These are phyloP conservation scores for Centropyge bicolor DNA, from an alignment of 2,797 vertebrate species.

Conservation along the genomic window DNA sequence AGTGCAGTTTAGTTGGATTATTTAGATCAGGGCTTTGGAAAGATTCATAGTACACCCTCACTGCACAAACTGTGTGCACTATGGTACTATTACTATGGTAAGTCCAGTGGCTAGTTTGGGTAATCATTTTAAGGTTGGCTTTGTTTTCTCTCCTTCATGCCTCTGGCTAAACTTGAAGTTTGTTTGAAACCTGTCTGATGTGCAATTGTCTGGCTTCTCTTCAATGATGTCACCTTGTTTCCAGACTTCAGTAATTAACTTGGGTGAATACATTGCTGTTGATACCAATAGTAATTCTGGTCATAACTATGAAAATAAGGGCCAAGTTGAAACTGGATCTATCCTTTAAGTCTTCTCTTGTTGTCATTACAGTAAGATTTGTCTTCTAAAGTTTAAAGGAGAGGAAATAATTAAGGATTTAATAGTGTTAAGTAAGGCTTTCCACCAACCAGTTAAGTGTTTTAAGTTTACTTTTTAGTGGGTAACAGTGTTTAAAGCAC, in stretches of 20 bases:
- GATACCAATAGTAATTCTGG: neutral
- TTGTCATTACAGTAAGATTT: constrained; percentile 23
- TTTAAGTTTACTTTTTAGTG: constrained; percentile 38
- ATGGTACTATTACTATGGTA: too few species aligned
- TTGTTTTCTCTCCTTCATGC: constrained; percentile 8
- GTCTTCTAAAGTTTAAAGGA: constrained; percentile 25
- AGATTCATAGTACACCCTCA: neutral
- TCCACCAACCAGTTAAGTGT: constrained; percentile 51
- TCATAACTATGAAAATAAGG: constrained; percentile 6
- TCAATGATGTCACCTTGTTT: constrained; percentile 32
- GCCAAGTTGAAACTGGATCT: neutral
- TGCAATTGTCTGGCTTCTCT: constrained; percentile 26
- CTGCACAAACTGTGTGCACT: neutral
- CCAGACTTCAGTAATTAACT: constrained; percentile 22
- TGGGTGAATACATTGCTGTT: constrained; percentile 8
- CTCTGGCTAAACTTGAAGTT: neutral
- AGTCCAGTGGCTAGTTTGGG: neutral
- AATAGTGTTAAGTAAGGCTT: constrained; percentile 36
- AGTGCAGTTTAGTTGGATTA: neutral
- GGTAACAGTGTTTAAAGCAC: constrained; percentile 69
- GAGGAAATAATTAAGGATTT: constrained; percentile 14
- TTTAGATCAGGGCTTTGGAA: neutral
- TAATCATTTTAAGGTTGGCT: constrained; percentile 3
- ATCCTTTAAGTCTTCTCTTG: constrained; percentile 1
- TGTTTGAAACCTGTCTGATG: constrained; percentile 35